Conservation (phyloP, 2,113 vertebrate species). For the Cromileptes altivelis region DNA sequence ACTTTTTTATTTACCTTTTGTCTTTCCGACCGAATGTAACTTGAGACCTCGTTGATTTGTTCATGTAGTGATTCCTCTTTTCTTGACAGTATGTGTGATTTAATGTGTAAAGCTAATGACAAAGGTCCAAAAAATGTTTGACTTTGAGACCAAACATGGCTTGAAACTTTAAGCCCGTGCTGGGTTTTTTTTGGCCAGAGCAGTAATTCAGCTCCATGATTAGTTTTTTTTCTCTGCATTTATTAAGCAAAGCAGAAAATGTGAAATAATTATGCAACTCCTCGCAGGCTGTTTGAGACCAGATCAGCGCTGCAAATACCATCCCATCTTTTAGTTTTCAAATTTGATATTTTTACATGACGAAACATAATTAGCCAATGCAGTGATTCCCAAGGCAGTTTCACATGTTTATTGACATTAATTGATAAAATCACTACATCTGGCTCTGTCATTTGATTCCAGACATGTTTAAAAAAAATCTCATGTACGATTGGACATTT, state of each 20-base stretch:
- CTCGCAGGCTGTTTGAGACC: constrained; percentile 36
- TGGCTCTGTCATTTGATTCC: neutral
- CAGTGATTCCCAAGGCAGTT: constrained; percentile 33
- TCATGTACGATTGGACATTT: neutral
- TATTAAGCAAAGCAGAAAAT: constrained; percentile 44
- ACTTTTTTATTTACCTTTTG: constrained; percentile 16
- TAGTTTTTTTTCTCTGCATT: constrained; percentile 19
- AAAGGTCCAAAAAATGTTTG: constrained; percentile 24
- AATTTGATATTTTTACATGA: constrained; percentile 2
- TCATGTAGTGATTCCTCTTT: constrained; percentile 50
- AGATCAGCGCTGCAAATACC: constrained; percentile 41
- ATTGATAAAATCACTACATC: neutral
- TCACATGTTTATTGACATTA: neutral
- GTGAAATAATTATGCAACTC: constrained; percentile 63
- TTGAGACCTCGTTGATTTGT: constrained; percentile 52
- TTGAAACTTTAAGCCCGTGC: neutral
- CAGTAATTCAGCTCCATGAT: constrained; percentile 21
- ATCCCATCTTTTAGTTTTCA: neutral
- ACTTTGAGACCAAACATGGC: constrained; percentile 24
- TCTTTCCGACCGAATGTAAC: constrained; percentile 62
- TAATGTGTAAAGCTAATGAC: constrained; percentile 39
- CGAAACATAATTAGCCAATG: constrained; percentile 7
- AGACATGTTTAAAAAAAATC: neutral
- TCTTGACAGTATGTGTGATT: constrained; percentile 34
- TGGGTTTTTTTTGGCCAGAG: neutral